Evolutionary conservation across 1,140 invertebrate genomes (phyloP).

Genomic region (Drosophila nikananu): DNA sequence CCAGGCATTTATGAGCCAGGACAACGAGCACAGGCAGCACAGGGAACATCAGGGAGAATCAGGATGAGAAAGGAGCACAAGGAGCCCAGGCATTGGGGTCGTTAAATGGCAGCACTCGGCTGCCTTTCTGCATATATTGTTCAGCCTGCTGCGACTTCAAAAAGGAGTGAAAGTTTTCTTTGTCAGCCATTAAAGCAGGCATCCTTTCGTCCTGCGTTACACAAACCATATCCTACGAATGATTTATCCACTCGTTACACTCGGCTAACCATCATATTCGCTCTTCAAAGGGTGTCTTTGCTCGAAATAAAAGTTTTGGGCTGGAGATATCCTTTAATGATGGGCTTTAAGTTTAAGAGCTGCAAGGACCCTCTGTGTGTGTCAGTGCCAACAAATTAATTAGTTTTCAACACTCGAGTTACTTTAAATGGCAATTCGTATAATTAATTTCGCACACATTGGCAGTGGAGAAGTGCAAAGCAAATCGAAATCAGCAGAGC

Average conservation of each 20-base stretch:
- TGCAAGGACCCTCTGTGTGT: neutral
- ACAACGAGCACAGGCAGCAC: slow-evolving; percentile 21
- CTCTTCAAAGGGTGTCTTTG: slow-evolving; percentile 5
- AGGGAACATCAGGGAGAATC: neutral
- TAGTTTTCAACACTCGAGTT: slow-evolving; percentile 61
- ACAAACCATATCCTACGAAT: slow-evolving; percentile 7
- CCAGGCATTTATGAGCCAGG: slow-evolving; percentile 45
- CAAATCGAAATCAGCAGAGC: slow-evolving; percentile 49
- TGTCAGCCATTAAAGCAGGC: slow-evolving; percentile 41
- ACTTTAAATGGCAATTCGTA: slow-evolving; percentile 51
- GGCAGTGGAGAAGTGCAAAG: slow-evolving; percentile 45
- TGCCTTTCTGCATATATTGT: slow-evolving; percentile 23
- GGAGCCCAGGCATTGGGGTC: slow-evolving; percentile 33
- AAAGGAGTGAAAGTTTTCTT: slow-evolving; percentile 44
- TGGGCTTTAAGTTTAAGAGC: neutral
- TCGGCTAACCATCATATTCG: slow-evolving; percentile 6
- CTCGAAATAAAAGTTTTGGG: slow-evolving; percentile 7
- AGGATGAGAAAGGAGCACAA: neutral
- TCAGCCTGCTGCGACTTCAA: slow-evolving; percentile 22
- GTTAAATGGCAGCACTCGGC: slow-evolving; percentile 42
- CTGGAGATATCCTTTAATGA: slow-evolving; percentile 11
- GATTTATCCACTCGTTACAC: slow-evolving; percentile 30
- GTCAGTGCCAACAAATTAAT: slow-evolving; percentile 49
- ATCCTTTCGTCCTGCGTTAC: slow-evolving; percentile 1
- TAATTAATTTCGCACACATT: slow-evolving; percentile 53